Base-by-base conservation (phyloP, 1,140 invertebrate genomes). In the Dendroctonus ponderosae region DNA sequence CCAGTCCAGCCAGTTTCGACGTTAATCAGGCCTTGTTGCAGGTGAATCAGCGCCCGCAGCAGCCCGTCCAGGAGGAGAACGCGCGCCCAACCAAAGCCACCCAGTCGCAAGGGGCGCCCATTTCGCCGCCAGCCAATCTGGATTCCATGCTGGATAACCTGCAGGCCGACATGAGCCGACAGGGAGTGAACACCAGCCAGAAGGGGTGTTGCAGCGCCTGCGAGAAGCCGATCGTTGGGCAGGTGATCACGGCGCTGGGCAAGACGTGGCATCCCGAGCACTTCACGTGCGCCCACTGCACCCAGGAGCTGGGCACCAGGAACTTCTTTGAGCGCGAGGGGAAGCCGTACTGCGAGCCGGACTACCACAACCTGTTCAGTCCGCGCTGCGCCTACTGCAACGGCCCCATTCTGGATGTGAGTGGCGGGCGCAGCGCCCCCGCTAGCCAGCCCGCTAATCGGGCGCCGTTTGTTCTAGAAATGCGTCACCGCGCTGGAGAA, bases 221-320 rank as follows among this genome's bases (percentile, higher is more conserved):
- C 85, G 92, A 96, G 79, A 98, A 99, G 77, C 94, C 96, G 12
- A 98, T 99, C 80, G 94, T 98, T 43, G 97, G 97, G 70, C 82
- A 91, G 85, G 91, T 94, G 57, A 92, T 97, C 71, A 98, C 96
- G 41, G 97, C 97, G 0, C 77, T 99, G 71, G 97, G 97, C 38
- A 94, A 96, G 80, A 97, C 96, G n/a, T 99, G 96, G 96, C 97
- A 99, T 81, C 96, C 97, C 8, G 97, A 99, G 82, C 97, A 99
- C 79, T 99, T 99, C 81, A 93, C 89, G 5, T 99, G 98, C 84
- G 91, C 90, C 60, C 95, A 98, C 77, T 99, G 97, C 85, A 92
- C 91, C 63, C 91, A 96, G 75, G 94, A 98, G 79, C 81, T 99
- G 69, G 97, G 97, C 12, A 98, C 97, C 48, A 87, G 94, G 74